A percentile compares a stretch with the other conserved stretches of the same genome.
These are phyloP conservation scores for Theretra japonica DNA, from an alignment of 2,888 invertebrate genomes.

Conservation along the genomic window DNA sequence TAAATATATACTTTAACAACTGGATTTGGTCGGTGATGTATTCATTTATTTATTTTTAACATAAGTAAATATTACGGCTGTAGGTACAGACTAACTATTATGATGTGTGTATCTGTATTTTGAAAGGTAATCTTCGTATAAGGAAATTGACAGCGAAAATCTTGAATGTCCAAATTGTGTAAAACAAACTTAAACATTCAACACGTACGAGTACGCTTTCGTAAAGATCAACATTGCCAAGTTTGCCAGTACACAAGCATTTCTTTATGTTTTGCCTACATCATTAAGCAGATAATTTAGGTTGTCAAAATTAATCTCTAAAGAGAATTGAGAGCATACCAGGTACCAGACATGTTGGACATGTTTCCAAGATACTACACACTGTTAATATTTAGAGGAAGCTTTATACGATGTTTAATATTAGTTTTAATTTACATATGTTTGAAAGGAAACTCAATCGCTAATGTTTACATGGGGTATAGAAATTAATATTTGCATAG, in stretches of 20 bases:
- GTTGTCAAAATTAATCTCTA: too few relatives aligned
- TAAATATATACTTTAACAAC: not conserved
- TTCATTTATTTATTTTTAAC: not conserved
- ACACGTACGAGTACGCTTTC: not conserved
- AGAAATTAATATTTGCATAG: not conserved
- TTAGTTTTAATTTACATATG: too few relatives aligned
- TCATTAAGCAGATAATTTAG: too few relatives aligned
- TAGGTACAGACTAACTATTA: too few relatives aligned
- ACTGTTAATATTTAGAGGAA: not conserved
- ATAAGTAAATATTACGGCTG: too few relatives aligned
- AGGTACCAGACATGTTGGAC: not conserved
- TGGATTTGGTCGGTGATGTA: not conserved
- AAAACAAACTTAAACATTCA: not conserved
- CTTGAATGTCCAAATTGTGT: not conserved
- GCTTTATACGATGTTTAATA: not conserved
- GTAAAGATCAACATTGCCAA: not conserved
- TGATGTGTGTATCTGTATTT: not conserved
- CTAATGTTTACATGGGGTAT: not conserved
- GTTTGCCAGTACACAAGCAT: not conserved
- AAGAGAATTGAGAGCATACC: not conserved
- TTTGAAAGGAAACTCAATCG: not conserved
- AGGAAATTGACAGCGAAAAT: not conserved
- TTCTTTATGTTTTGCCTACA: not conserved
- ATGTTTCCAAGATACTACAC: not conserved
- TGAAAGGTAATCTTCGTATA: not conserved